phyloP scores from a whole-genome alignment of 1,140 invertebrate genomes.

The Papilio aristodemus region DNA sequence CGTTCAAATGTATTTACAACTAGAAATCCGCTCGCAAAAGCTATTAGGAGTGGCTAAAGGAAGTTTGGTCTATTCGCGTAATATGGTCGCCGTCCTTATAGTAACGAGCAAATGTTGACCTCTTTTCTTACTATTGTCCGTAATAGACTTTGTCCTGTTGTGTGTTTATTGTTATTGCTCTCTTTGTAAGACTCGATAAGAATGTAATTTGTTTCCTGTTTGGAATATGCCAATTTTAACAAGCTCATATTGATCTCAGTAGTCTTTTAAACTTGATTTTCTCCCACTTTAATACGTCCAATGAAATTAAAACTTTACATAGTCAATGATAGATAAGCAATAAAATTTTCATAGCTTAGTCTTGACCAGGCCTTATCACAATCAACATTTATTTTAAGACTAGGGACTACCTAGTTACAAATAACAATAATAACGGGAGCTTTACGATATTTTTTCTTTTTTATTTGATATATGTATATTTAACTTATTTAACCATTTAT shows the following conservation, averaged over 20 bases:
- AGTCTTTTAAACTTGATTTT: too few species aligned
- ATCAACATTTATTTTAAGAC: too few species aligned
- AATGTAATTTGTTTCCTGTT: not conserved
- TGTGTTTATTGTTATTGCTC: slow-evolving; percentile 16
- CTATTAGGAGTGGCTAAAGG: slow-evolving; percentile 9
- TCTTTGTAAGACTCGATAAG: slow-evolving; percentile 2
- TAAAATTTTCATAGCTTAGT: too few species aligned
- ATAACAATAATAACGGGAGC: too few species aligned
- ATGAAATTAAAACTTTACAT: too few species aligned
- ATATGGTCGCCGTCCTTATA: slow-evolving; percentile 17
- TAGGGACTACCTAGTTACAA: too few species aligned
- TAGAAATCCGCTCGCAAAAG: slow-evolving; percentile 1
- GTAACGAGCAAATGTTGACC: slow-evolving; percentile 13
- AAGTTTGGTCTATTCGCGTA: slow-evolving; percentile 19
- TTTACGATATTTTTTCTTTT: too few species aligned
- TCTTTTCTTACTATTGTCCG: slow-evolving; percentile 18
- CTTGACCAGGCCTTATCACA: too few species aligned
- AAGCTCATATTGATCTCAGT: not conserved
- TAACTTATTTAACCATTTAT: too few species aligned
- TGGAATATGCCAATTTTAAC: not conserved
- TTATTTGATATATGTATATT: too few species aligned
- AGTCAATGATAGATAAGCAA: too few species aligned
- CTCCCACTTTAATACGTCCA: too few species aligned
- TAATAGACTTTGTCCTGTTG: slow-evolving; percentile 17
- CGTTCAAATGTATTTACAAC: slow-evolving; percentile 1